Percentiles rank a stretch among this genome's conserved stretches.
Evolutionary conservation across 2,797 vertebrate genomes (phyloP).

Genomic region (Anomalospiza imberbis): DNA sequence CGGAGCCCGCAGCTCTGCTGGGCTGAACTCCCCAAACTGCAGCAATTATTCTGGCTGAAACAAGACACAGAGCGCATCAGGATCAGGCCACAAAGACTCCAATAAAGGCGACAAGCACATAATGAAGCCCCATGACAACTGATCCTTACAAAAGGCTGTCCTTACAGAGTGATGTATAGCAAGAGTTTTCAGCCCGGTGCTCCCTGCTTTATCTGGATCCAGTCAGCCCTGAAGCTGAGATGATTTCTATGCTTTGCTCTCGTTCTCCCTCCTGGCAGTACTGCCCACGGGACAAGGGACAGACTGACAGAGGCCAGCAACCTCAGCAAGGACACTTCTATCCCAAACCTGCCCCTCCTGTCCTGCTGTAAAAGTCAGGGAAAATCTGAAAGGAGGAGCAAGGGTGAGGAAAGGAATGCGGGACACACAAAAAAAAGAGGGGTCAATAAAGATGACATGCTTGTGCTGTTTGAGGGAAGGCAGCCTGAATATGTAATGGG

Average conservation of each 20-base stretch:
- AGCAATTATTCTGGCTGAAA: neutral
- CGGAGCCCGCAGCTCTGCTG: neutral
- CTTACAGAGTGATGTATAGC: neutral
- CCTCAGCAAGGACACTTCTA: neutral
- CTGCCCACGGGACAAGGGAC: neutral
- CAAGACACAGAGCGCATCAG: neutral
- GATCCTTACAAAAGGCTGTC: neutral
- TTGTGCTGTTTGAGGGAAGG: slow-evolving; percentile 51
- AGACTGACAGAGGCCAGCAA: neutral
- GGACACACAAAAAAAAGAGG: neutral
- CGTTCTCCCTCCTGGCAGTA: neutral
- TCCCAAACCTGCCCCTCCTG: neutral
- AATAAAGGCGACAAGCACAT: slow-evolving; percentile 12
- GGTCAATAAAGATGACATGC: slow-evolving; percentile 32
- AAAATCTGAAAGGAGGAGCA: neutral
- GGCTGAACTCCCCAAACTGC: neutral
- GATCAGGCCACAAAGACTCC: neutral
- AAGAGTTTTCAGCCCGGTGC: neutral
- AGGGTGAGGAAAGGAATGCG: neutral
- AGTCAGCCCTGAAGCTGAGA: neutral
- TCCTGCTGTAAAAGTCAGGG: neutral
- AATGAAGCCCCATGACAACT: slow-evolving; percentile 1
- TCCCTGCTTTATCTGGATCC: neutral
- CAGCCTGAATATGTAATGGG: slow-evolving; percentile 20
- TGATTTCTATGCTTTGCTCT: neutral